phyloP scores from a whole-genome alignment of 2,888 invertebrate species.

The Dendrolimus pini region DNA sequence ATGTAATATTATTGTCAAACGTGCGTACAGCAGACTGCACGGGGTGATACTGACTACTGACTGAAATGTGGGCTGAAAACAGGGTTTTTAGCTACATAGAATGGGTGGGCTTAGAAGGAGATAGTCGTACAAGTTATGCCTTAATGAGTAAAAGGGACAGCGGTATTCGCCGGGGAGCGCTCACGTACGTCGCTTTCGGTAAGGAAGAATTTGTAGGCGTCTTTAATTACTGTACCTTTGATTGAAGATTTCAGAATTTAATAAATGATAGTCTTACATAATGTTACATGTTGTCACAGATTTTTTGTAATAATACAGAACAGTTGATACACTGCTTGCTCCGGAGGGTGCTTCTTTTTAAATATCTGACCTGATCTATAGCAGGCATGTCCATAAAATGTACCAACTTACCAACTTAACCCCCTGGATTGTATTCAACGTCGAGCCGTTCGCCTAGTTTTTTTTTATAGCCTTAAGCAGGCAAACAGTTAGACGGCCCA shows the following conservation, averaged over 20 bases:
- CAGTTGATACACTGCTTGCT: too few relatives aligned
- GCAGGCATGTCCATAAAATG: too few relatives aligned
- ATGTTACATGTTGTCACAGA: background rate
- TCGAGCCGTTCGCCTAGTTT: too few relatives aligned
- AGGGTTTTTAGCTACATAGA: slow-evolving; percentile 52
- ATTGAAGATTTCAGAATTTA: slow-evolving; percentile 58
- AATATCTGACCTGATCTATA: too few relatives aligned
- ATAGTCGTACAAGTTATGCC: slow-evolving; percentile 14
- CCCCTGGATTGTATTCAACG: too few relatives aligned
- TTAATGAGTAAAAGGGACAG: slow-evolving; percentile 23
- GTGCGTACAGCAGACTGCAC: slow-evolving; percentile 27
- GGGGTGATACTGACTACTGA: slow-evolving; percentile 60
- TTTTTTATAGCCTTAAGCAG: too few relatives aligned
- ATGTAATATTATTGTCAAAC: slow-evolving; percentile 20
- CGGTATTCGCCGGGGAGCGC: slow-evolving; percentile 32
- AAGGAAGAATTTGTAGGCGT: slow-evolving; percentile 66
- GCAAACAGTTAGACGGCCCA: too few relatives aligned
- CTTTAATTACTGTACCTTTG: slow-evolving; percentile 47
- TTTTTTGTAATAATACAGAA: background rate
- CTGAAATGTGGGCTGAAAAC: slow-evolving; percentile 55
- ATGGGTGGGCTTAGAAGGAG: slow-evolving; percentile 56
- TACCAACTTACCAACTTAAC: too few relatives aligned
- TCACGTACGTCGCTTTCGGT: slow-evolving; percentile 39
- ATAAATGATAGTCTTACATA: slow-evolving; percentile 30
- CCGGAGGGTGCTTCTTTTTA: too few relatives aligned